Conservation (phyloP, 2,888 invertebrate species). For the Autographa pulchrina region DNA sequence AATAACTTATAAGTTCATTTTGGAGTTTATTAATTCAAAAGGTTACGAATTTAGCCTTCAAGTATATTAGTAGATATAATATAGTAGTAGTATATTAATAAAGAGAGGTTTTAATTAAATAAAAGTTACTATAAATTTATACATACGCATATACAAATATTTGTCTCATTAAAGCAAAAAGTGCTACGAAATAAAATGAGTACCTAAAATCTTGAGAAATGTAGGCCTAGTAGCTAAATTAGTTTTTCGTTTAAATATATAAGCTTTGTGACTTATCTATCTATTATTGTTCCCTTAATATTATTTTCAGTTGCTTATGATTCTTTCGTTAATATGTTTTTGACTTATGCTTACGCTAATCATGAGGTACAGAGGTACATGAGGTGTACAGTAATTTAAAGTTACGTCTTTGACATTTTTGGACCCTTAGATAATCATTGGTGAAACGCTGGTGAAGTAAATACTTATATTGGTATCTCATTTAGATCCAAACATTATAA, state of each 20-base stretch:
- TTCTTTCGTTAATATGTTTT: not conserved
- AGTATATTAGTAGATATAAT: too few species aligned
- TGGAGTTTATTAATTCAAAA: conserved; percentile 33
- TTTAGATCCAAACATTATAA: not conserved
- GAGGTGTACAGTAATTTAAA: too few species aligned
- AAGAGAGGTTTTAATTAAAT: conserved; percentile 3
- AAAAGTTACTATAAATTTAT: conserved; percentile 16
- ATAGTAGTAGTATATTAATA: too few species aligned
- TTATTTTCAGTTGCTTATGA: conserved; percentile 8
- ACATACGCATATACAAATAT: conserved; percentile 21
- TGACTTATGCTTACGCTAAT: too few species aligned
- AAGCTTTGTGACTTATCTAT: not conserved
- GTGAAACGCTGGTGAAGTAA: too few species aligned
- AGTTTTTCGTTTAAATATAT: not conserved
- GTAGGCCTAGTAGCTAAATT: not conserved
- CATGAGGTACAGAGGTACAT: too few species aligned
- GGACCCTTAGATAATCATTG: too few species aligned
- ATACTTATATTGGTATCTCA: too few species aligned
- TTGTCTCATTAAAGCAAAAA: conserved; percentile 49
- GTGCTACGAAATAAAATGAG: not conserved
- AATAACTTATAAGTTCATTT: conserved; percentile 9
- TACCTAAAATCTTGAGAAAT: not conserved
- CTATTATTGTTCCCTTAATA: not conserved
- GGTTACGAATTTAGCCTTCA: conserved; percentile 21
- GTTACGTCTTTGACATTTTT: too few species aligned